Base-by-base conservation (phyloP, 2,888 invertebrate genomes). In the Eupithecia subfuscata region DNA sequence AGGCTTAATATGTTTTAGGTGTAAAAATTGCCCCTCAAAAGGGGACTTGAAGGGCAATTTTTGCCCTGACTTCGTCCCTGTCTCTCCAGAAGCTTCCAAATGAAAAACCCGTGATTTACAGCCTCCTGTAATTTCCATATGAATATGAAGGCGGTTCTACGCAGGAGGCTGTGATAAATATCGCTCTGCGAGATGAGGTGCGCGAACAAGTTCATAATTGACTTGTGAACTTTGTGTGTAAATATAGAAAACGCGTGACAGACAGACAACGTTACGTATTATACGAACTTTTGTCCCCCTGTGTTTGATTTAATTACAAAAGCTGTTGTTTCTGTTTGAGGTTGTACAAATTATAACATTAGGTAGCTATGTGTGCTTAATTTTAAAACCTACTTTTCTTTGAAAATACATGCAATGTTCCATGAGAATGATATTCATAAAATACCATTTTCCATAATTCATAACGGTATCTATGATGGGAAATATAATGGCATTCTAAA, bases 31-130 rank as follows among this genome's bases (percentile, higher is more conserved):
- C 9, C 45, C 52, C 71, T 70, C 9, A 34, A n/a, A n/a, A 30
- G 30, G 30, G 30, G 30, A 3, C 30, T 30, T 30, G 30, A 30
- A 3, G 30, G 3, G 1, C 30, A 30, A 30, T 30, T 30, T 30
- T 30, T 30, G 25, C 25, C 45, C 76, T 78, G 1, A 22, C 2
- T 69, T 43, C 73, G 30, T 1, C 78, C 75, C 78, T 73, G 79
- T 12, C 16, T 6, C 65, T 70, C 77, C 30, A 73, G 78, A 76
- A 79, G 81, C 75, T 78, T 82, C 80, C 82, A 86, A 89, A 90
- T 90, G 90, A 89, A 88, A 88, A 88, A 86, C 80, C 87, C 84
- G 85, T 90, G 90, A 90, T 90, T 90, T 90, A 90, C 87, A 83
- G 70, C 75, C 69, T 77, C 82, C 83, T 87, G 68, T 89, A 88